Evolutionary conservation across 1,140 invertebrate genomes (phyloP).

Genomic region (Drosophila rufa): DNA sequence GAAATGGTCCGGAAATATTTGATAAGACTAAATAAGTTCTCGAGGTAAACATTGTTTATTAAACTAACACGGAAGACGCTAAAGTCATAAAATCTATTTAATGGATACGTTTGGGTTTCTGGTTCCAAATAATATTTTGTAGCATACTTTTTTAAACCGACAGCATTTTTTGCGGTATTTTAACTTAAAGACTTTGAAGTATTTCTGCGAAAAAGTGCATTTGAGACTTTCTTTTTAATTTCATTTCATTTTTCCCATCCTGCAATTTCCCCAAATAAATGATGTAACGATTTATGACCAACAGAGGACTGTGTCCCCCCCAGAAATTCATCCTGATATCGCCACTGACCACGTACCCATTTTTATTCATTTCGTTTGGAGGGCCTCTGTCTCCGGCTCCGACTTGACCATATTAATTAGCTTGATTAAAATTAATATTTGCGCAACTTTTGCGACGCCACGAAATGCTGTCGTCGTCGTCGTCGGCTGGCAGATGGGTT

Average conservation of each 20-base stretch:
- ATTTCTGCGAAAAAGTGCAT: no score
- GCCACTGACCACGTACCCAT: conserved; percentile 44
- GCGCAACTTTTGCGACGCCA: conserved; percentile 61
- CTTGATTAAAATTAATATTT: conserved; percentile 84
- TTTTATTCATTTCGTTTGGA: conserved; percentile 58
- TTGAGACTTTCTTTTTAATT: background rate
- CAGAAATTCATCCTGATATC: conserved; percentile 14
- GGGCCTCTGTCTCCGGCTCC: conserved; percentile 21
- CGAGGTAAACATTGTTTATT: background rate
- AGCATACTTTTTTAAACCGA: no score
- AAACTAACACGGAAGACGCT: background rate
- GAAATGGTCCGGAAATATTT: background rate
- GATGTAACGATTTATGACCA: background rate
- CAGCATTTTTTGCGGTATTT: no score
- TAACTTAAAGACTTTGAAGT: no score
- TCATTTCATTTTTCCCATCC: background rate
- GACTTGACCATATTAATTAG: conserved; percentile 82
- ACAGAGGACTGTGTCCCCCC: background rate
- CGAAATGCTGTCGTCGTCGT: conserved; percentile 30
- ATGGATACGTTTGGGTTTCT: no score
- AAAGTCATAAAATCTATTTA: no score
- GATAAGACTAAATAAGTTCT: background rate
- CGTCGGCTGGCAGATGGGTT: conserved; percentile 1
- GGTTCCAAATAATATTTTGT: no score
- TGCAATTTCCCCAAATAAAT: background rate